Conservation (phyloP, 2,888 invertebrate species). For the Metalampra italica region DNA sequence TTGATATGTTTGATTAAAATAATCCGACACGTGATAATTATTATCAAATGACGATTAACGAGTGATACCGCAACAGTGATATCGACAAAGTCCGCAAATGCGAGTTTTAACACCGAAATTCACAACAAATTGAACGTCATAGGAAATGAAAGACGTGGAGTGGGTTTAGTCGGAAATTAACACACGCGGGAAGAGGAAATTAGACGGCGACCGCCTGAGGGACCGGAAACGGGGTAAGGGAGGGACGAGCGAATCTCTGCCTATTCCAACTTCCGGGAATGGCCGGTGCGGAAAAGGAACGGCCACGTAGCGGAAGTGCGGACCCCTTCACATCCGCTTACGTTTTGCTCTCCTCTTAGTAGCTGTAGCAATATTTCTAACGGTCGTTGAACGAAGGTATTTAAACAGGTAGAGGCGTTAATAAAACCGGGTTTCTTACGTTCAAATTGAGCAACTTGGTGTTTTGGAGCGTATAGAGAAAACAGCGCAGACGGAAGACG, state of each 20-base stretch:
- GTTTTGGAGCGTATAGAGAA: not conserved
- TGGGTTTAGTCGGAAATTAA: conserved; percentile 71
- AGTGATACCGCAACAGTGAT: too few species aligned
- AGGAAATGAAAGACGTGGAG: conserved; percentile 61
- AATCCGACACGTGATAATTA: not conserved
- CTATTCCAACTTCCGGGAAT: conserved; percentile 57
- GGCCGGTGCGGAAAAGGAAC: conserved; percentile 51
- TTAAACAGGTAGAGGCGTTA: too few species aligned
- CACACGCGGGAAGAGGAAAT: conserved; percentile 74
- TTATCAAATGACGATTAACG: not conserved
- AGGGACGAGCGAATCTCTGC: conserved; percentile 50
- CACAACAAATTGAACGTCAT: conserved; percentile 19
- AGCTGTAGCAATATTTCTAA: not conserved
- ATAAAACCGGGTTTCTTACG: not conserved
- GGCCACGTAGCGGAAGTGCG: conserved; percentile 25
- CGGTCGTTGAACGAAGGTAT: not conserved
- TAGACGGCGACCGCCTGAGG: conserved; percentile 60
- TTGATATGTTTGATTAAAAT: not conserved
- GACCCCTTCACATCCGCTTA: conserved; percentile 4
- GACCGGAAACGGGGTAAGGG: conserved; percentile 53
- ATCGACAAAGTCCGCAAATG: not conserved
- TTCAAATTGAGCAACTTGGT: not conserved
- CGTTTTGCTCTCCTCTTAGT: not conserved
- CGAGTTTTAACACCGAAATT: not conserved
- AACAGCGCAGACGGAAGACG: conserved; percentile 17